Base-by-base conservation (phyloP, 2,113 vertebrate genomes). In the Calidris pygmaea region DNA sequence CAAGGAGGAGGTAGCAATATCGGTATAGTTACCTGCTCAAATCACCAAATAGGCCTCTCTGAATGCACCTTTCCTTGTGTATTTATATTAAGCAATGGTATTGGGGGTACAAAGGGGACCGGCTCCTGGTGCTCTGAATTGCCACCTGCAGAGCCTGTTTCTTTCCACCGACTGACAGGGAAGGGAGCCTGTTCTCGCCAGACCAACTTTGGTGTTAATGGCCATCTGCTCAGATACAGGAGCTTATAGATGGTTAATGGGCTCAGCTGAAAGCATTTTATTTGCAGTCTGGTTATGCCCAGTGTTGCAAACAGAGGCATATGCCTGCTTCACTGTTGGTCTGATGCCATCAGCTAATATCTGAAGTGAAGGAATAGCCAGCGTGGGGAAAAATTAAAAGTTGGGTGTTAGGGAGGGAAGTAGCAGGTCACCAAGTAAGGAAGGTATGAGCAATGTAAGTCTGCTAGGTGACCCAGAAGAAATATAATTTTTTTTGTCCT, bases 181-280 rank as follows among this genome's bases (percentile, higher is more conserved):
- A 48, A 78, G 24, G 60, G 37, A 82, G 29, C 14, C 6, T 35
- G 4, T 35, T 85, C 48, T 48, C 0, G 0, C 19, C 63, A 47
- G 19, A 30, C 12, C 0, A 0, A 11, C 2, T 1, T 26, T 23
- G 14, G 6, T 41, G 17, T 52, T 67, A 41, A 35, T 7, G 12
- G 66, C 7, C 53, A 30, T 41, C 52, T 76, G 34, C 80, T 68
- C 19, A 48, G 48, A 34, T 5, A 48, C 12, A 29, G 32, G 65
- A 59, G 18, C 27, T 56, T 37, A 55, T 39, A 90, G 74, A 39
- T 34, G 13, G 39, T 52, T 67, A 80, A 27, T 8, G 3, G 76
- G 29, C 32, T 74, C 21, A 47, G 47, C 20, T 63, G 37, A 29
- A 93, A 32, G 23, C 22, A 24, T 26, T 66, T 90, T 43, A 72